These are phyloP conservation scores for Apotomis betuletana DNA, from an alignment of 2,888 invertebrate genomes.

Conservation along the genomic window DNA sequence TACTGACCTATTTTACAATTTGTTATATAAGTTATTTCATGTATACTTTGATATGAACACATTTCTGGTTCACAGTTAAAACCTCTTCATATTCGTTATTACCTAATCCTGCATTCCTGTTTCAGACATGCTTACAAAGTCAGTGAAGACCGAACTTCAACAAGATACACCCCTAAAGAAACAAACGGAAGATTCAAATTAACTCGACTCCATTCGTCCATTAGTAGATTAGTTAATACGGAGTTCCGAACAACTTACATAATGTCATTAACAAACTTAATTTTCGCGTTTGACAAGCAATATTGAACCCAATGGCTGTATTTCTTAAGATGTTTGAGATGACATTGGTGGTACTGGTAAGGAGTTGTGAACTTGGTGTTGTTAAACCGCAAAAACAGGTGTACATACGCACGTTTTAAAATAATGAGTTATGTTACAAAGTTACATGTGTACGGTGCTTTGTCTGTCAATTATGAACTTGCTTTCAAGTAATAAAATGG, in stretches of 20 bases:
- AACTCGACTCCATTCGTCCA: constrained; percentile 53
- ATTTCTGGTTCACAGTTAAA: background rate
- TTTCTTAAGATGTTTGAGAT: background rate
- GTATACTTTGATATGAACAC: background rate
- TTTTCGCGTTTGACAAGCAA: background rate
- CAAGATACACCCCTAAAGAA: constrained; percentile 51
- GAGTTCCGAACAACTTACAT: constrained; percentile 59
- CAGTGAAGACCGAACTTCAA: background rate
- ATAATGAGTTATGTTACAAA: constrained; percentile 55
- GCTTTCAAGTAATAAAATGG: background rate
- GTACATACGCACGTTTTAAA: constrained; percentile 45
- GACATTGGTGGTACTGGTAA: constrained; percentile 10
- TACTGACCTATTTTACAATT: too few relatives aligned
- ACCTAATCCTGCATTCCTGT: constrained; percentile 21
- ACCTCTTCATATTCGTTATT: background rate
- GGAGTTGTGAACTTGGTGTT: constrained; percentile 32
- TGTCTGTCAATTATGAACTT: constrained; percentile 24
- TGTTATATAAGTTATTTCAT: too few relatives aligned
- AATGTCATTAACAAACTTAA: constrained; percentile 53
- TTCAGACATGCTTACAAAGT: constrained; percentile 1
- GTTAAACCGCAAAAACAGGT: constrained; percentile 49
- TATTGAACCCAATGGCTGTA: background rate
- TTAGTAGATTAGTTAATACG: constrained; percentile 70
- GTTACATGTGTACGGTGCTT: constrained; percentile 44
- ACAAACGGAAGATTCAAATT: constrained; percentile 53